A percentile compares a stretch with the other conserved stretches of the same genome.
phyloP scores from a whole-genome alignment of 2,113 vertebrate species.

The Charina bottae region DNA sequence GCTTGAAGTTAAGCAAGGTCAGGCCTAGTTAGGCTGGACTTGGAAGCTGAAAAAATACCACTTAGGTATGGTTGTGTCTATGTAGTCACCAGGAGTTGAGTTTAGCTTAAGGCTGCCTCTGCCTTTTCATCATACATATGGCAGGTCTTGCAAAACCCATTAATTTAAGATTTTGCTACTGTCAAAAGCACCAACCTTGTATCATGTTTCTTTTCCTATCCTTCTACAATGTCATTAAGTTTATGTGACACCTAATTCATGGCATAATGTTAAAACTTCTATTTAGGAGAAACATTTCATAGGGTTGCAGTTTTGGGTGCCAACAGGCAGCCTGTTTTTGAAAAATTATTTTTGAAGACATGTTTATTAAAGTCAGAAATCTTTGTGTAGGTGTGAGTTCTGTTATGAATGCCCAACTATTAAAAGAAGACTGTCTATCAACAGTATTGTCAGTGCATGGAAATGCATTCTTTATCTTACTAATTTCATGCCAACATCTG shows the following conservation, averaged over 20 bases:
- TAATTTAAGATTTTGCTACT: background rate
- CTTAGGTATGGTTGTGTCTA: background rate
- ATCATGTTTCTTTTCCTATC: background rate
- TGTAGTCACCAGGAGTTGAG: background rate
- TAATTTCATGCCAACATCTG: slow-evolving; percentile 18
- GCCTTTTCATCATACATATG: background rate
- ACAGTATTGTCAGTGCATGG: background rate
- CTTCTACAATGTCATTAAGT: background rate
- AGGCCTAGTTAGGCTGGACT: background rate
- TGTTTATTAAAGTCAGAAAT: background rate
- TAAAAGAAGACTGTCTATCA: background rate
- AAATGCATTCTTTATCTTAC: background rate
- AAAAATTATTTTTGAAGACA: background rate
- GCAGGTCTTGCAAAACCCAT: background rate
- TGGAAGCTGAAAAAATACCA: background rate
- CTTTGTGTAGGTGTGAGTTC: background rate
- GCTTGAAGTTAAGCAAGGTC: background rate
- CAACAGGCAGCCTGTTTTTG: background rate
- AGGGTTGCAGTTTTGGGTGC: background rate
- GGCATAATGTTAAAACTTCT: background rate
- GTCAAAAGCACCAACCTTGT: background rate
- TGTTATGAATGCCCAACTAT: slow-evolving; percentile 4
- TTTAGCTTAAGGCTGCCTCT: background rate
- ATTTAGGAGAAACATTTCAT: background rate
- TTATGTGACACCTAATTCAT: background rate